Evolutionary conservation across 2,113 vertebrate species (phyloP).

Genomic region (Tautogolabrus adspersus): DNA sequence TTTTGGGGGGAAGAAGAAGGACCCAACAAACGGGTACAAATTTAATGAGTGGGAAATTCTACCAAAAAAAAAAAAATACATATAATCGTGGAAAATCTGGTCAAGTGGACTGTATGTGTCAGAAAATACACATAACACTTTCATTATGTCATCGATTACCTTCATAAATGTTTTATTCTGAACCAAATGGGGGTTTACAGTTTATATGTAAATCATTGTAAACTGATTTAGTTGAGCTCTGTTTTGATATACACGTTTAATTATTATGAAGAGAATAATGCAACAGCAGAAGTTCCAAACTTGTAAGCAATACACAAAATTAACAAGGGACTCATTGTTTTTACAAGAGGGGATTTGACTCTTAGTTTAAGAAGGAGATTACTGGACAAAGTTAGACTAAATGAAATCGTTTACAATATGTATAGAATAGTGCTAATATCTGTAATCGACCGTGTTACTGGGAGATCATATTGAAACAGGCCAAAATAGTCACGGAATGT

Average conservation of each 20-base stretch:
- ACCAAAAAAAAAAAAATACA: no score
- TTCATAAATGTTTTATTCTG: background rate
- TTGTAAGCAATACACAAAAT: background rate
- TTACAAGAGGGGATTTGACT: constrained; percentile 9
- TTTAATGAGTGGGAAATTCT: no score
- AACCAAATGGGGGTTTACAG: background rate
- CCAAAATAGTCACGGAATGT: background rate
- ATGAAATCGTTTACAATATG: no score
- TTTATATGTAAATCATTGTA: background rate
- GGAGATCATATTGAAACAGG: background rate
- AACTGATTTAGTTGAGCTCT: background rate
- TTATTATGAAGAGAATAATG: no score
- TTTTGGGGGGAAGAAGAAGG: no score
- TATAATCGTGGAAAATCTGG: no score
- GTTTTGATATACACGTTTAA: background rate
- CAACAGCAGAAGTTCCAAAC: background rate
- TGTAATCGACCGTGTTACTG: no score
- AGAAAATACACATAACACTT: no score
- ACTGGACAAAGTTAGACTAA: background rate
- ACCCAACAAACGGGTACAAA: no score
- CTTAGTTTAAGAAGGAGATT: constrained; percentile 29
- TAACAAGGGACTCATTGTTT: constrained; percentile 43
- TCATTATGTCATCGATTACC: background rate
- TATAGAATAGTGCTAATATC: background rate
- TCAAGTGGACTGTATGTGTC: no score